These are phyloP conservation scores for Tinea semifulvella DNA, from an alignment of 2,888 invertebrate species.

Conservation along the genomic window DNA sequence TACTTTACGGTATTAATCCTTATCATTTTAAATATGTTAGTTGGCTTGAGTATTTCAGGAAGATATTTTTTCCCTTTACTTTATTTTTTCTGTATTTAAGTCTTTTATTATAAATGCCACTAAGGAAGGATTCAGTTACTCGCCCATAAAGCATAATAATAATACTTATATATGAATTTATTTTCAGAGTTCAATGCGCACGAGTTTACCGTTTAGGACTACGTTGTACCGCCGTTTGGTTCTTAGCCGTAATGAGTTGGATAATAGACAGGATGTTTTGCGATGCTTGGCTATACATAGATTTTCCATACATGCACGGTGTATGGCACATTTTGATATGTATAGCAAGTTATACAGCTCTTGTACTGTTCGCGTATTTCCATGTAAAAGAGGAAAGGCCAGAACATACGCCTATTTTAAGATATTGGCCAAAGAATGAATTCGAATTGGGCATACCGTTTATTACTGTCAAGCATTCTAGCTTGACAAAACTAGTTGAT, in stretches of 20 bases:
- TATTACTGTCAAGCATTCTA: conserved; percentile 70
- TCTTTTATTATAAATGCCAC: no score
- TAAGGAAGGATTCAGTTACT: no score
- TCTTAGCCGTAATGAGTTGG: conserved; percentile 80
- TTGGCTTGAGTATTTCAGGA: no score
- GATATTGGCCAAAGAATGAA: conserved; percentile 80
- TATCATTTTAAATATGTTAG: no score
- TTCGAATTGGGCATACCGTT: conserved; percentile 83
- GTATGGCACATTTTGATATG: conserved; percentile 86
- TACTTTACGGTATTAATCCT: no score
- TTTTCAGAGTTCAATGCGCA: conserved; percentile 64
- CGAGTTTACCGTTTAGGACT: conserved; percentile 77
- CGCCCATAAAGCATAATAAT: no score
- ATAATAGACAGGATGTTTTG: conserved; percentile 81
- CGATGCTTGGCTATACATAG: conserved; percentile 78
- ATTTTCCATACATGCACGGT: conserved; percentile 85
- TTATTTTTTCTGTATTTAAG: no score
- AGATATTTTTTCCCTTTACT: no score
- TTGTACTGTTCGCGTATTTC: conserved; percentile 83
- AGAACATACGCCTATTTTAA: conserved; percentile 73
- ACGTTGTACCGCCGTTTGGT: conserved; percentile 73
- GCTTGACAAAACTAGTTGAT: conserved; percentile 28
- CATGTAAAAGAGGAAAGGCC: conserved; percentile 77
- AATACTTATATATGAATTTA: no score
- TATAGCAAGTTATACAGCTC: conserved; percentile 78